These are phyloP conservation scores for Hippocampus mohnikei DNA, from an alignment of 2,113 vertebrate genomes.

Conservation along the genomic window DNA sequence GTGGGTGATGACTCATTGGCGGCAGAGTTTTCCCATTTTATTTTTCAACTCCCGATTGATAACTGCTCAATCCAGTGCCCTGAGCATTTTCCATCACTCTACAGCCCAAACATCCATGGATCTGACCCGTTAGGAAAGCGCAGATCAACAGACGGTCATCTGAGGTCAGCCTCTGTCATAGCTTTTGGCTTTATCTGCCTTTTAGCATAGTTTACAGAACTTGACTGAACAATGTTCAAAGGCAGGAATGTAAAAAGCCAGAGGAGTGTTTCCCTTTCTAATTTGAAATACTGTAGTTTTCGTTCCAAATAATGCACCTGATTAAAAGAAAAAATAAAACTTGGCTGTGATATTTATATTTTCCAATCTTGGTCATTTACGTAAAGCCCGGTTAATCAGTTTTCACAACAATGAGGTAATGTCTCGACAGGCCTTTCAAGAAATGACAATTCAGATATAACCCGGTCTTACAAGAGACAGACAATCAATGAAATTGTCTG, in stretches of 20 bases:
- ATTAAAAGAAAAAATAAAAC: neutral
- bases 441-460: constrained; percentile 57
- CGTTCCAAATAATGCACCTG: no score
- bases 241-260: neutral
- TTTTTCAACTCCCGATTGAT: constrained; percentile 16
- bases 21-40: constrained; percentile 14
- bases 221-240: neutral
- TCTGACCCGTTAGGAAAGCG: constrained; percentile 7
- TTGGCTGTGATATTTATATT: constrained; percentile 44
- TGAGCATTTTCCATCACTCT: constrained; percentile 12
- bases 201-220: neutral
- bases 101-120: neutral
- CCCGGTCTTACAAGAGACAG: constrained; percentile 58
- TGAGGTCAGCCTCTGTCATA: constrained; percentile 20
- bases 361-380: constrained; percentile 59
- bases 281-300: neutral
- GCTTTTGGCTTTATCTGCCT: neutral
- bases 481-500: constrained; percentile 60
- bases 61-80: constrained; percentile 1
- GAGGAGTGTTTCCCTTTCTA: neutral
- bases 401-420: constrained; percentile 70
- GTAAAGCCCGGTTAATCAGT: constrained; percentile 68
- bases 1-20: constrained; percentile 16
- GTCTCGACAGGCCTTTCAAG: constrained; percentile 60
- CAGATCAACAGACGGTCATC: constrained; percentile 22